Evolutionary conservation across 2,797 vertebrate species (phyloP).

Genomic region (Thaleichthys pacificus): DNA sequence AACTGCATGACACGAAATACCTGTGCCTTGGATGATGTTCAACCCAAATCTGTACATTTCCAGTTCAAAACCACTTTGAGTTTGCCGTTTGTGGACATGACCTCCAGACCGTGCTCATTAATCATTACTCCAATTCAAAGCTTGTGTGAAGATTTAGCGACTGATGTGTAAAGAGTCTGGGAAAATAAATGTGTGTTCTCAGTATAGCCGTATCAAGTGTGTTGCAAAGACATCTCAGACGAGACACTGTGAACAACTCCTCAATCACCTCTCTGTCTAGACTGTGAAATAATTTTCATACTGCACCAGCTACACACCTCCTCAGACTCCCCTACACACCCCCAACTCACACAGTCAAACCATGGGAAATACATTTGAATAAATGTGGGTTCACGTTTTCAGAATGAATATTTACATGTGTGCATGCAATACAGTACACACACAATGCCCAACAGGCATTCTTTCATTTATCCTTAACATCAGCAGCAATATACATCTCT

Average conservation of each 20-base stretch:
- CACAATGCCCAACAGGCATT: conserved; percentile 22
- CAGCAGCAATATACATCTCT: conserved; percentile 12
- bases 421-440: background rate
- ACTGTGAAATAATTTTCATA: background rate
- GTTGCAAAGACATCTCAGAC: background rate
- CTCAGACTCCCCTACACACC: conserved; percentile 6
- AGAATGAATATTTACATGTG: background rate
- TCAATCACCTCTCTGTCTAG: conserved; percentile 24
- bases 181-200: background rate
- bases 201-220: background rate
- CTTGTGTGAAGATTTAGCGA: background rate
- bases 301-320: background rate
- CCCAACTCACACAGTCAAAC: background rate
- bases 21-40: background rate
- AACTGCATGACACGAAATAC: background rate
- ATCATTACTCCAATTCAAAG: background rate
- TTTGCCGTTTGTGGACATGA: no score
- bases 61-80: no score
- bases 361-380: no score
- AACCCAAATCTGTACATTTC: no score
- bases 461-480: conserved; percentile 32
- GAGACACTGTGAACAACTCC: conserved; percentile 11
- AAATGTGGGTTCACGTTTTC: no score
- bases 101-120: no score
- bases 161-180: no score